Conservation (phyloP, 2,113 vertebrate species). For the Campylorhamphus procurvoides region DNA sequence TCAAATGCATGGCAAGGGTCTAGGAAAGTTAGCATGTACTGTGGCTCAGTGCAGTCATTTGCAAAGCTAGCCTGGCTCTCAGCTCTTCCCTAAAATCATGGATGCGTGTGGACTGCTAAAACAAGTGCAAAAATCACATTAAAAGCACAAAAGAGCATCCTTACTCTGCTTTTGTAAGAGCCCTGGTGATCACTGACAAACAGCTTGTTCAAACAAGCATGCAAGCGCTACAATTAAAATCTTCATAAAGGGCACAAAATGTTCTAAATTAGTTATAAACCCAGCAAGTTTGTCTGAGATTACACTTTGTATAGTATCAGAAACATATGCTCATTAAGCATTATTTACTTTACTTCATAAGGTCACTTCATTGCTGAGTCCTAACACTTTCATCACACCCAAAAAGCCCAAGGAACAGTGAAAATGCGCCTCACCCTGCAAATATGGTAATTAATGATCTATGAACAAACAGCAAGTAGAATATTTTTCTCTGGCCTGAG, state of each 20-base stretch:
- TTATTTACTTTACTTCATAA: constrained; percentile 44
- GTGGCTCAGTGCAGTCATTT: background rate
- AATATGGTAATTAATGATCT: constrained; percentile 61
- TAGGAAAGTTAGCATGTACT: constrained; percentile 22
- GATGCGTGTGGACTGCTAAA: constrained; percentile 4
- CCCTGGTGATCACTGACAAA: constrained; percentile 36
- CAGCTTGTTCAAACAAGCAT: constrained; percentile 45
- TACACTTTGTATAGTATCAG: constrained; percentile 40
- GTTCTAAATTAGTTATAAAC: constrained; percentile 32
- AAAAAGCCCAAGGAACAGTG: constrained; percentile 60
- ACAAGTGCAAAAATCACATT: background rate
- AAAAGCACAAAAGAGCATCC: constrained; percentile 37
- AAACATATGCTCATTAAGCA: constrained; percentile 47
- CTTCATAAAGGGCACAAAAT: constrained; percentile 32
- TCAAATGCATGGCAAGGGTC: constrained; percentile 14
- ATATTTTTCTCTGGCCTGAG: constrained; percentile 50
- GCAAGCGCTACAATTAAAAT: constrained; percentile 38
- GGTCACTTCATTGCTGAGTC: constrained; percentile 61
- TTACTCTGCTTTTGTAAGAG: constrained; percentile 28
- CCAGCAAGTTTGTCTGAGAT: constrained; percentile 36
- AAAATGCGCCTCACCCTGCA: constrained; percentile 52
- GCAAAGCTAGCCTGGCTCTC: background rate
- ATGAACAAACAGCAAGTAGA: constrained; percentile 50
- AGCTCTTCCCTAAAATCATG: constrained; percentile 22
- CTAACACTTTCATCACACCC: constrained; percentile 70